Evolutionary conservation across 2,113 vertebrate genomes (phyloP).

Genomic region (Heterochromis multidens): DNA sequence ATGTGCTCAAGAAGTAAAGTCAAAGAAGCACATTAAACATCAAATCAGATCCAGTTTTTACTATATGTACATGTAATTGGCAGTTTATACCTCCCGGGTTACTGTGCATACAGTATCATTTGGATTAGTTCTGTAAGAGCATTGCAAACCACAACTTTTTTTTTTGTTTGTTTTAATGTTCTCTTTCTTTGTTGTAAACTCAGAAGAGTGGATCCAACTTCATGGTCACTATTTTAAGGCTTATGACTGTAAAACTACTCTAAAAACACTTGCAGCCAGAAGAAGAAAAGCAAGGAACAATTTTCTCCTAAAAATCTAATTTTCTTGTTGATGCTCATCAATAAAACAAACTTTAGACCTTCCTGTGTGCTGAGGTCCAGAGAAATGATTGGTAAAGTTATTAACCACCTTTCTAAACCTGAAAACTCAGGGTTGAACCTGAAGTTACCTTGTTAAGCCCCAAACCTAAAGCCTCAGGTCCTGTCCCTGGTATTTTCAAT

Average conservation of each 20-base stretch:
- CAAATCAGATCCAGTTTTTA: neutral
- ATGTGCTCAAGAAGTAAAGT: neutral
- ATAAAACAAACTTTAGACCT: accelerated
- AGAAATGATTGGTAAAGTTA: neutral
- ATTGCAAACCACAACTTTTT: too few relatives aligned
- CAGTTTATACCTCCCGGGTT: too few relatives aligned
- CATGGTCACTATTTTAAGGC: accelerated
- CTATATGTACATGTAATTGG: too few relatives aligned
- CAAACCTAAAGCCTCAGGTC: neutral
- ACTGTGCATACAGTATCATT: neutral
- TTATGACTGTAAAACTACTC: accelerated
- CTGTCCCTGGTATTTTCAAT: neutral
- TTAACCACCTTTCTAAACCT: neutral
- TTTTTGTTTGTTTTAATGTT: accelerated
- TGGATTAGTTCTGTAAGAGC: neutral
- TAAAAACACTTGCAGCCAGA: neutral
- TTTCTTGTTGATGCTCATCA: neutral
- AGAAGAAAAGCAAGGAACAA: accelerated
- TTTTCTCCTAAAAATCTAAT: too few relatives aligned
- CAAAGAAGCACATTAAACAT: neutral
- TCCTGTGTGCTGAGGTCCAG: neutral
- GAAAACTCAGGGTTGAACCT: neutral
- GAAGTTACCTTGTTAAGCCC: neutral
- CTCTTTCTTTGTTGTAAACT: accelerated
- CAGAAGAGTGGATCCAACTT: neutral